Evolutionary conservation across 2,888 invertebrate genomes (phyloP), one percentile per base, ranked within the genome.

Genomic region (Himalopsyche japonica): DNA sequence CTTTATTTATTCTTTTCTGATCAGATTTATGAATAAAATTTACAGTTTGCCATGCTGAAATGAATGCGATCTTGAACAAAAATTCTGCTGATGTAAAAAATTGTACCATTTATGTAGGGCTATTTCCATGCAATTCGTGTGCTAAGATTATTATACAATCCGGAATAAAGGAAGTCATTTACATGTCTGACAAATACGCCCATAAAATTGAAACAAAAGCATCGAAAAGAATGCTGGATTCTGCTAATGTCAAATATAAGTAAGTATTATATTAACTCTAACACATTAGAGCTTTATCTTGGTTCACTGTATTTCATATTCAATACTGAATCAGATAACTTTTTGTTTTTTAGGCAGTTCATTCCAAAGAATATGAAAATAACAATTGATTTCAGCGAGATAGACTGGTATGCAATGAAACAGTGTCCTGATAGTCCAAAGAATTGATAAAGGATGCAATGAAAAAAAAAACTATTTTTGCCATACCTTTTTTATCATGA

Each of bases 41-140:
- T 93, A 86, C 90, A 97, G 99, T 99, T 0, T 98, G 98, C 87
- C 99, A 99, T 91, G 99, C 99, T 3, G 99, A 99, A 92, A 94
- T 98, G 92, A 99, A 99, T 92, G 99, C 99, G 0, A 96, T 99
- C 87, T 89, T 99, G 20, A 99, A 99, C 90, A 97, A 96, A 90
- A 98, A 97, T 89, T 93, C 94, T 0, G 93, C 94, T 0, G 95
- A 96, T 91, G 93, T 98, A 0, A 94, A 94, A 87, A 94, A 95
- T 87, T 97, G 98, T 89, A 94, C 94, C 0, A 94, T 99, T 0
- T 99, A 98, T 89, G 97, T 98, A 0, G 96, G 95, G 0, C 91
- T 98, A 24, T 99, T 99, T 90, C 99, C 99, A 0, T 99, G 99
- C 90, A 98, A 99, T 89, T 98, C 99, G 90, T 99, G 99, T 91